phyloP scores from a whole-genome alignment of 2,113 vertebrate species.

The Psephotus haematonotus region DNA sequence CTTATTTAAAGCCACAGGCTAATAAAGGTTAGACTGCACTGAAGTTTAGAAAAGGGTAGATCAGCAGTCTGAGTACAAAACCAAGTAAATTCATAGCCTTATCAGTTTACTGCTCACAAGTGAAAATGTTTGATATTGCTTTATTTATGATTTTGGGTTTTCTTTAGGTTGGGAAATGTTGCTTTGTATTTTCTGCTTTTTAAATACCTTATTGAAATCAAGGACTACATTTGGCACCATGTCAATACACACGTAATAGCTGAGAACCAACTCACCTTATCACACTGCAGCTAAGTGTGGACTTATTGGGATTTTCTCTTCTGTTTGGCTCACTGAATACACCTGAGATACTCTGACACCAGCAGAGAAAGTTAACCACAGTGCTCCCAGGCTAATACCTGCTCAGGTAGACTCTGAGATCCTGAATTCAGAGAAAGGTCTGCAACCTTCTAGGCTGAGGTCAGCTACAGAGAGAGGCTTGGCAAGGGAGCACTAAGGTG shows the following conservation, averaged over 20 bases:
- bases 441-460: neutral
- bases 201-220: neutral
- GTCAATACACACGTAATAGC: neutral
- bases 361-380: neutral
- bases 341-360: neutral
- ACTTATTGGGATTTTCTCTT: neutral
- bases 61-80: neutral
- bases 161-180: neutral
- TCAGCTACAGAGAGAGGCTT: neutral
- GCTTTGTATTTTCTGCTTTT: neutral
- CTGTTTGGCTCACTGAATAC: neutral
- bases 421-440: neutral
- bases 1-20: neutral
- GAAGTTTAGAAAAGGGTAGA: neutral
- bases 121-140: neutral
- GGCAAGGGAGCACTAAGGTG: neutral
- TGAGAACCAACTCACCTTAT: neutral
- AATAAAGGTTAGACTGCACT: neutral
- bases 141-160: neutral
- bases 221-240: neutral
- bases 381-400: neutral
- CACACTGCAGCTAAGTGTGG: neutral
- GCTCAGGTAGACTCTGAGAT: neutral
- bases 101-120: neutral
- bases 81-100: neutral